Percentiles rank a stretch among this genome's conserved stretches.
phyloP scores from a whole-genome alignment of 2,888 invertebrate species.

The Phlogophora meticulosa region DNA sequence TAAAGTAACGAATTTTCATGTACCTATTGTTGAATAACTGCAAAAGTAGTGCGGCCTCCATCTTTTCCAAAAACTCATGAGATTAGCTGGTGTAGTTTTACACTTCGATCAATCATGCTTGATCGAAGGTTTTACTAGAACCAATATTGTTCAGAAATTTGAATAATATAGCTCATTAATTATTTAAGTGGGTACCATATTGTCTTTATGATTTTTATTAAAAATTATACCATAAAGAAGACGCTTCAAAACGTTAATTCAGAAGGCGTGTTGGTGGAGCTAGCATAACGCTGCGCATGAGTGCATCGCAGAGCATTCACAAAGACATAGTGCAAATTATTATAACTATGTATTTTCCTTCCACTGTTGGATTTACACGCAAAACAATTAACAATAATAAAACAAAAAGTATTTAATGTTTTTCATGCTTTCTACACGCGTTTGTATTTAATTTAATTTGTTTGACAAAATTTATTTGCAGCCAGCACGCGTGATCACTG shows the following conservation, averaged over 20 bases:
- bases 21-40: too few relatives aligned
- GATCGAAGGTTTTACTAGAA: too few relatives aligned
- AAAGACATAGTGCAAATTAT: constrained; percentile 34
- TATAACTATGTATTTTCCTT: constrained; percentile 22
- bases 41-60: too few relatives aligned
- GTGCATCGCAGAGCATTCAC: constrained; percentile 29
- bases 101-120: too few relatives aligned
- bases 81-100: too few relatives aligned
- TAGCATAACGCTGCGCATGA: constrained; percentile 30
- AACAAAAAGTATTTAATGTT: constrained; percentile 16
- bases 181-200: too few relatives aligned
- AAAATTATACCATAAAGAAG: too few relatives aligned
- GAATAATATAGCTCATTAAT: too few relatives aligned
- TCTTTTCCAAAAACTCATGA: too few relatives aligned
- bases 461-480: constrained; percentile 31
- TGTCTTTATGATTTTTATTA: too few relatives aligned
- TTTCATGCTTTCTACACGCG: constrained; percentile 35
- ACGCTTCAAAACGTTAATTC: background rate
- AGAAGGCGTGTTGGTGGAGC: background rate
- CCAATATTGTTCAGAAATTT: too few relatives aligned
- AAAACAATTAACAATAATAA: constrained; percentile 42
- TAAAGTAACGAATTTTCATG: too few relatives aligned
- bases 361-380: constrained; percentile 16
- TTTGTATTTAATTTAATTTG: constrained; percentile 33
- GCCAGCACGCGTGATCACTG: constrained; percentile 32